Conservation (phyloP, 2,888 invertebrate genomes). For the Hypolimnas misippus region DNA sequence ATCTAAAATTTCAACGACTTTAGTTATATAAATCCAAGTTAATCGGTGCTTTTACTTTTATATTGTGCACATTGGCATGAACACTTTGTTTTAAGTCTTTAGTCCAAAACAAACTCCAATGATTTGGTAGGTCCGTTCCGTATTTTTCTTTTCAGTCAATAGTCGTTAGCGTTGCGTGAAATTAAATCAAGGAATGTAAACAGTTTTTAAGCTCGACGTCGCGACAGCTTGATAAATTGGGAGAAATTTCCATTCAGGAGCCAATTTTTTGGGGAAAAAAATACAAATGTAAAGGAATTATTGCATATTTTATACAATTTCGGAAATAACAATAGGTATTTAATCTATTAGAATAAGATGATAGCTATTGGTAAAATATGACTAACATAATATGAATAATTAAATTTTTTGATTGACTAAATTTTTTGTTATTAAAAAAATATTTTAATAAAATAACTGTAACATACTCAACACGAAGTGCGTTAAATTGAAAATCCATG, state of each 20-base stretch:
- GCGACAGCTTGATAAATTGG: constrained; percentile 26
- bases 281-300: background rate
- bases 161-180: constrained; percentile 31
- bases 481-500: too few species aligned
- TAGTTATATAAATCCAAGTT: background rate
- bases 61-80: background rate
- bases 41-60: background rate
- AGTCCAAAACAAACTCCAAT: background rate
- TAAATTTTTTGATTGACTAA: too few species aligned
- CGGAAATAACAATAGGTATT: too few species aligned
- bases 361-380: too few species aligned
- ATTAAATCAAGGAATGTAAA: constrained; percentile 37
- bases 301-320: background rate
- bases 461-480: background rate
- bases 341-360: too few species aligned
- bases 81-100: background rate
- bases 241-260: constrained; percentile 16
- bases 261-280: constrained; percentile 1
- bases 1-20: too few species aligned
- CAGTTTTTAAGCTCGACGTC: constrained; percentile 25
- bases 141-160: constrained; percentile 20
- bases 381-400: too few species aligned
- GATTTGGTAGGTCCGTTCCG: constrained; percentile 8
- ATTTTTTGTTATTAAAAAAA: too few species aligned
- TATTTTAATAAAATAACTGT: too few species aligned